phyloP scores from a whole-genome alignment of 2,797 vertebrate genomes.

The Coccyzus lansbergi region DNA sequence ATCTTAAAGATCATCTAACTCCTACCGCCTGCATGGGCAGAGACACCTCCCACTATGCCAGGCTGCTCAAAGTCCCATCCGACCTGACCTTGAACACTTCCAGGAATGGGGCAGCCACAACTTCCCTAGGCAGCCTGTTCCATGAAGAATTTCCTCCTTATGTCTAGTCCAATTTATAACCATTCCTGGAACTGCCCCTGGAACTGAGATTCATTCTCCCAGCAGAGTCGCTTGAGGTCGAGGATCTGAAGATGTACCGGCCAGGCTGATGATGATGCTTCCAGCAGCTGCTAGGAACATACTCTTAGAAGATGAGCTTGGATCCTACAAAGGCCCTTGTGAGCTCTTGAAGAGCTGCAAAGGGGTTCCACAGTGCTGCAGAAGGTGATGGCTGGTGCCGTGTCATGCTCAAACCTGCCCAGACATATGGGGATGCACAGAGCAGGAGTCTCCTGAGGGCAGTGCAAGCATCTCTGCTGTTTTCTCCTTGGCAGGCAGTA shows the following conservation, averaged over 20 bases:
- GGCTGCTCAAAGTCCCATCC: too few species aligned
- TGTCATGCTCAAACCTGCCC: not conserved
- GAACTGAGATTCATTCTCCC: not conserved
- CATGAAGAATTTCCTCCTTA: too few species aligned
- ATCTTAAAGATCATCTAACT: too few species aligned
- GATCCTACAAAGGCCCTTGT: not conserved
- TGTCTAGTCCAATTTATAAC: too few species aligned
- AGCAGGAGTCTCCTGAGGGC: not conserved
- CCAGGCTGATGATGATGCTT: not conserved
- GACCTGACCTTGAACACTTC: too few species aligned
- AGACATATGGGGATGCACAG: not conserved
- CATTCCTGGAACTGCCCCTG: not conserved
- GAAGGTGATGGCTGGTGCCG: not conserved
- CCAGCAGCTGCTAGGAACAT: not conserved
- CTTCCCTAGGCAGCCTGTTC: too few species aligned
- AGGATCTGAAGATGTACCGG: not conserved
- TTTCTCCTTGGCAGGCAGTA: not conserved
- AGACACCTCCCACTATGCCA: too few species aligned
- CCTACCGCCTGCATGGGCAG: too few species aligned
- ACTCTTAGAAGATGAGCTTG: not conserved
- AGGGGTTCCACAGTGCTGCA: not conserved
- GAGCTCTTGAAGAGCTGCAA: not conserved
- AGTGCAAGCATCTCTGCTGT: rapidly evolving
- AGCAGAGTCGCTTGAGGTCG: not conserved
- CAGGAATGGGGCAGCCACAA: too few species aligned